Percentiles rank a stretch among this genome's conserved stretches.
These are phyloP conservation scores for Apocrypta bakeri DNA, from an alignment of 1,140 invertebrate genomes.

Conservation along the genomic window DNA sequence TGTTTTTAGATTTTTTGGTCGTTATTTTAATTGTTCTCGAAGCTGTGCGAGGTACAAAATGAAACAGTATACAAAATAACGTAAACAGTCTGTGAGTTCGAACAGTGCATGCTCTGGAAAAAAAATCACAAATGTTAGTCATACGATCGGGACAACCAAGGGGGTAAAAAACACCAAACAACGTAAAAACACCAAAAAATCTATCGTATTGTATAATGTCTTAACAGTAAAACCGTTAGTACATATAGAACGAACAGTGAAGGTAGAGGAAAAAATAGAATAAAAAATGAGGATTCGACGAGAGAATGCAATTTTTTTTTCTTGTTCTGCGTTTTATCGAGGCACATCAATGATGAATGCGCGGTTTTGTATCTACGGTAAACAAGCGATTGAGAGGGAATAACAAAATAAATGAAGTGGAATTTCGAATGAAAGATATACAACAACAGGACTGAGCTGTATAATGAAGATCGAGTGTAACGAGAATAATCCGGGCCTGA, in stretches of 20 bases:
- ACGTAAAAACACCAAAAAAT: conserved; percentile 1
- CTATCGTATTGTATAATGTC: not conserved
- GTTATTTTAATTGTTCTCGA: no score
- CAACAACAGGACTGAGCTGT: not conserved
- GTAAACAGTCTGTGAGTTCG: not conserved
- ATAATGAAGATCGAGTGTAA: conserved; percentile 20
- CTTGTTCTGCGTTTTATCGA: not conserved
- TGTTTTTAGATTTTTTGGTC: no score
- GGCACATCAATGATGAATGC: not conserved
- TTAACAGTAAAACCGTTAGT: not conserved
- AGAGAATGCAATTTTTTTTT: not conserved
- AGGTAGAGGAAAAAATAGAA: not conserved
- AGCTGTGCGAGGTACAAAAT: no score
- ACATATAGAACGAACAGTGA: not conserved
- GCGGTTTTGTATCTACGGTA: not conserved
- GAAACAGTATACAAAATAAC: not conserved
- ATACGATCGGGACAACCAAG: not conserved
- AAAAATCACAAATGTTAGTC: not conserved
- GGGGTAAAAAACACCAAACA: not conserved
- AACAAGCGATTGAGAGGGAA: no score
- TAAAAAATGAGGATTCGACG: not conserved
- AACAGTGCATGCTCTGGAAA: not conserved
- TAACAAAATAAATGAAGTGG: no score
- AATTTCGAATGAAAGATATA: not conserved
- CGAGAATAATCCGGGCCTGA: not conserved